Conservation (phyloP, 2,113 vertebrate species). For the Platycercus adscitus region DNA sequence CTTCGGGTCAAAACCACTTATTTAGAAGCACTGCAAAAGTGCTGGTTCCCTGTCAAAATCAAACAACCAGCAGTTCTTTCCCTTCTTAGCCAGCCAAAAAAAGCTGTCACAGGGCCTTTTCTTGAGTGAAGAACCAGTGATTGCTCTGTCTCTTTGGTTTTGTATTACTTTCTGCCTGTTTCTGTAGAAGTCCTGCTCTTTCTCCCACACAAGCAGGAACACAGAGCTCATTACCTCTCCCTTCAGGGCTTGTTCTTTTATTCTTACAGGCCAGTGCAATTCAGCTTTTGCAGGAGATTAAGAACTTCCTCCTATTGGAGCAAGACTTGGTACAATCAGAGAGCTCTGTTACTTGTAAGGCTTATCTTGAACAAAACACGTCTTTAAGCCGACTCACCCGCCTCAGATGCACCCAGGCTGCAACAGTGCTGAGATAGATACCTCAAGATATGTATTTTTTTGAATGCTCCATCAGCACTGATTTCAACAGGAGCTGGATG, state of each 20-base stretch:
- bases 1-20: neutral
- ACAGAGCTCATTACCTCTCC: neutral
- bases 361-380: neutral
- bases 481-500: constrained; percentile 38
- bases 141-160: neutral
- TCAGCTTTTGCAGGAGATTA: neutral
- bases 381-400: neutral
- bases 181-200: neutral
- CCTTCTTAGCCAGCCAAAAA: neutral
- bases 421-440: neutral
- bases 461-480: neutral
- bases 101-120: neutral
- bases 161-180: neutral
- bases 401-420: neutral
- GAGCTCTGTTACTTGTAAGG: neutral
- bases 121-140: neutral
- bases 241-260: neutral
- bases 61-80: neutral
- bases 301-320: neutral
- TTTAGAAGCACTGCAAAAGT: neutral
- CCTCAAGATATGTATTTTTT: neutral
- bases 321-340: neutral
- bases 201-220: neutral
- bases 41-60: constrained; percentile 4
- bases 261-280: neutral